A percentile compares a stretch with the other conserved stretches of the same genome.
Evolutionary conservation across 2,113 vertebrate genomes (phyloP).

Genomic region (Bostrychus sinensis): DNA sequence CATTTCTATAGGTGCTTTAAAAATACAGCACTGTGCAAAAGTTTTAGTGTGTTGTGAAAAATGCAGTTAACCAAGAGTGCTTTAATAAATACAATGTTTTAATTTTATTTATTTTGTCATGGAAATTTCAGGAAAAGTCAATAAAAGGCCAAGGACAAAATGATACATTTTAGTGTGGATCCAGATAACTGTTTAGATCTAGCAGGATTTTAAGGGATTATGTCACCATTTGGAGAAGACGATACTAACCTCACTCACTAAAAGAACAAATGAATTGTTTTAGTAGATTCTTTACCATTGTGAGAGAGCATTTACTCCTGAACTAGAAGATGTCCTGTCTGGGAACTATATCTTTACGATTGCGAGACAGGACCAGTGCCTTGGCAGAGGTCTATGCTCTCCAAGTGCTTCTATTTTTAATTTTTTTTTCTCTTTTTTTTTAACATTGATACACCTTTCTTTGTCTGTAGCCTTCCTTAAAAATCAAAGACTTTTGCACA

Average conservation of each 20-base stretch:
- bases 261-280: not conserved
- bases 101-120: not conserved
- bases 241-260: not conserved
- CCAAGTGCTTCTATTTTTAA: not conserved
- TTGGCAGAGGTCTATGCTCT: not conserved
- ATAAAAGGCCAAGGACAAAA: not conserved
- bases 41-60: constrained; percentile 1
- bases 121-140: not conserved
- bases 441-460: not conserved
- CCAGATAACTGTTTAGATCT: too few relatives aligned
- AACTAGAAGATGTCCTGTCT: not conserved
- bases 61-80: not conserved
- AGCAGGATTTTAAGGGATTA: too few relatives aligned
- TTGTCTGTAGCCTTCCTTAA: not conserved
- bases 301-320: not conserved
- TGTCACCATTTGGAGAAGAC: too few relatives aligned
- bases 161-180: not conserved
- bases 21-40: constrained; percentile 21
- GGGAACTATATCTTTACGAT: not conserved
- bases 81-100: too few relatives aligned
- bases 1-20: constrained; percentile 58
- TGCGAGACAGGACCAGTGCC: not conserved
- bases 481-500: constrained; percentile 3
- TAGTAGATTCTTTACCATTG: not conserved
- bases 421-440: not conserved